Evolutionary conservation across 2,888 invertebrate genomes (phyloP).

Genomic region (Agelastica alni): DNA sequence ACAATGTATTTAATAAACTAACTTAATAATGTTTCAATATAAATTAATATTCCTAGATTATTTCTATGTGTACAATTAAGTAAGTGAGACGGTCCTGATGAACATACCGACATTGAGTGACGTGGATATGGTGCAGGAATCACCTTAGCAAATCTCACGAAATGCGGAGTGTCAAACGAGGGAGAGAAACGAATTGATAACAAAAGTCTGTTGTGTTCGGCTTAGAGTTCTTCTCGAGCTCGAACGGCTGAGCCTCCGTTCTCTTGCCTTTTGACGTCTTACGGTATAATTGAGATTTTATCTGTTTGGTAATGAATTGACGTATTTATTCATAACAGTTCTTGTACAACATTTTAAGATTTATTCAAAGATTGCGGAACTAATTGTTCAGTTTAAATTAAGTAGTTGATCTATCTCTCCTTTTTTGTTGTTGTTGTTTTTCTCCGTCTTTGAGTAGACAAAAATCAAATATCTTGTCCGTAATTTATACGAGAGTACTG

Average conservation of each 20-base stretch:
- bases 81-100: background rate
- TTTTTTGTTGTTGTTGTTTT: too few relatives aligned
- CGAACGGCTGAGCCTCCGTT: background rate
- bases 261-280: background rate
- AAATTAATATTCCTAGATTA: too few relatives aligned
- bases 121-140: background rate
- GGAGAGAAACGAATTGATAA: constrained; percentile 1
- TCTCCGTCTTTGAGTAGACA: too few relatives aligned
- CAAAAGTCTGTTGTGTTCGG: too few relatives aligned
- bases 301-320: background rate
- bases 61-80: too few relatives aligned
- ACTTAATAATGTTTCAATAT: too few relatives aligned
- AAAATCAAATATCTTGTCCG: too few relatives aligned
- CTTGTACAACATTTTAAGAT: background rate
- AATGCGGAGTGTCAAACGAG: constrained; percentile 2
- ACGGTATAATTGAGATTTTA: constrained; percentile 1
- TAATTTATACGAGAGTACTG: too few relatives aligned
- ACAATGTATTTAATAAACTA: too few relatives aligned
- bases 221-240: background rate
- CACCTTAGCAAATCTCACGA: background rate
- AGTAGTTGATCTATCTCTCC: too few relatives aligned
- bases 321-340: constrained; percentile 3
- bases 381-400: too few relatives aligned
- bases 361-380: background rate
- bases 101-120: constrained; percentile 1